Conservation (phyloP, 2,113 vertebrate genomes). For the Perognathus longimembris region DNA sequence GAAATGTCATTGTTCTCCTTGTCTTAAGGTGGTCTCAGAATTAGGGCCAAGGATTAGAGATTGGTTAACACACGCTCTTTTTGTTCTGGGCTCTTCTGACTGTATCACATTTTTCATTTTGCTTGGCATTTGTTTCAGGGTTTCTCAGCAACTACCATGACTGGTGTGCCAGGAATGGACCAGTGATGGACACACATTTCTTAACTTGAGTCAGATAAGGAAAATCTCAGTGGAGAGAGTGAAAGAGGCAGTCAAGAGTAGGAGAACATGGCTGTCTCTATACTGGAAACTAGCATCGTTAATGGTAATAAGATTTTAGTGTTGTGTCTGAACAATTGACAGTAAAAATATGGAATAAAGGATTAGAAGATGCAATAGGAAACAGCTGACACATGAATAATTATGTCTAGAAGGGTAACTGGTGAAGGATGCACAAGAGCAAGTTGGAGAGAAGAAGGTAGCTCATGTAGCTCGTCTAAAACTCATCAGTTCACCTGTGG, state of each 20-base stretch:
- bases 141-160: slow-evolving; percentile 12
- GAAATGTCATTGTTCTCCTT: slow-evolving; percentile 6
- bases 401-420: not conserved
- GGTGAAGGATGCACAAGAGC: not conserved
- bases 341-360: slow-evolving; percentile 4
- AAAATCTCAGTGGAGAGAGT: not conserved
- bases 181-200: not conserved
- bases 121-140: not conserved
- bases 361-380: not conserved
- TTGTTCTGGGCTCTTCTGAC: not conserved
- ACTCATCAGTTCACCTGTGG: not conserved
- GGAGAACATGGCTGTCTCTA: not conserved
- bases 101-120: not conserved
- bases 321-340: not conserved
- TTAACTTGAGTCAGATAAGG: slow-evolving; percentile 33
- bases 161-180: not conserved
- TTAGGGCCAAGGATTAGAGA: not conserved
- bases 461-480: not conserved
- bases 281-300: not conserved
- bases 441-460: slow-evolving; percentile 18
- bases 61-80: not conserved
- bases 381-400: not conserved
- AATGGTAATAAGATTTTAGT: not conserved
- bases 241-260: not conserved
- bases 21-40: not conserved